Evolutionary conservation across 2,888 invertebrate species (phyloP).

Genomic region (Tipula lateralis): DNA sequence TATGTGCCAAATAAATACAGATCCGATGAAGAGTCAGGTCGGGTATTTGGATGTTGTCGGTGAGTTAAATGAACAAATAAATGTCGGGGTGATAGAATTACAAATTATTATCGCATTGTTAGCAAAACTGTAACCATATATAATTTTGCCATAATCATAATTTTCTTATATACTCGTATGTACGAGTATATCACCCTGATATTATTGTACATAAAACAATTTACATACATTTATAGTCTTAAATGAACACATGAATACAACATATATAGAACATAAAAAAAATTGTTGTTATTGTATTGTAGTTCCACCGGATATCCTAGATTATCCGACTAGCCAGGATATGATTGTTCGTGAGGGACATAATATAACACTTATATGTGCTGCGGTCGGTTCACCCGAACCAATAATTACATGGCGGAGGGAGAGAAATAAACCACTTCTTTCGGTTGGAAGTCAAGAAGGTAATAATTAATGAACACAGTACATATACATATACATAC

Average conservation of each 20-base stretch:
- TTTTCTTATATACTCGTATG: too few species aligned
- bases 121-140: not conserved
- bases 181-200: not conserved
- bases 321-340: slow-evolving; percentile 80
- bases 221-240: not conserved
- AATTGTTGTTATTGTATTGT: slow-evolving; percentile 34
- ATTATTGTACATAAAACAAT: not conserved
- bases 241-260: not conserved
- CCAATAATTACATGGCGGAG: slow-evolving; percentile 84
- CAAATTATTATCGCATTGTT: not conserved
- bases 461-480: slow-evolving; percentile 30
- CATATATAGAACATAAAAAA: not conserved
- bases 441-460: slow-evolving; percentile 38
- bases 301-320: slow-evolving; percentile 84
- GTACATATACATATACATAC: too few species aligned
- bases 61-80: slow-evolving; percentile 48
- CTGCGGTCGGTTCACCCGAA: slow-evolving; percentile 78
- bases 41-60: slow-evolving; percentile 84
- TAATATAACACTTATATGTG: slow-evolving; percentile 79
- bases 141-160: not conserved
- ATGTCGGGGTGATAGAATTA: too few species aligned
- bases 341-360: slow-evolving; percentile 80
- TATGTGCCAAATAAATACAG: slow-evolving; percentile 91
- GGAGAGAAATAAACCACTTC: slow-evolving; percentile 65
- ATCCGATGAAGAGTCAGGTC: slow-evolving; percentile 87